These are phyloP conservation scores for Acanthoscelides obtectus DNA, from an alignment of 2,888 invertebrate genomes.

Conservation along the genomic window DNA sequence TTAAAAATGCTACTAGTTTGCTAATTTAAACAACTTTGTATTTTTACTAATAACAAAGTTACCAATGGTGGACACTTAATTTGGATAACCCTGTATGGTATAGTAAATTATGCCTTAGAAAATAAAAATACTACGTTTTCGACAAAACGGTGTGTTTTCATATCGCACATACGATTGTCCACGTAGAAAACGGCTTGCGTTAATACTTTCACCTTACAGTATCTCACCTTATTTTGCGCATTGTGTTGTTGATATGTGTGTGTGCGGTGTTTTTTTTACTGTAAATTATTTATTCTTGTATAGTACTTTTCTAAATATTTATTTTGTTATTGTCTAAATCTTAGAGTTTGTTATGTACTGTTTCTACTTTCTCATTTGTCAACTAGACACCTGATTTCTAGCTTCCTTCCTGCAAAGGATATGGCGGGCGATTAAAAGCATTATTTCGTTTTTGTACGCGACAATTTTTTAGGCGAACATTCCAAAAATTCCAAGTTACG, in stretches of 20 bases:
- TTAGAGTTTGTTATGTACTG: conserved; percentile 14
- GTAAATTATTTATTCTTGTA: conserved; percentile 23
- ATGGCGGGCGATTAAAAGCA: background rate
- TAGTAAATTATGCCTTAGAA: no score
- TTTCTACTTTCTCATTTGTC: conserved; percentile 19
- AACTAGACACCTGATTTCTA: conserved; percentile 6
- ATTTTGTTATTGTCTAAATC: conserved; percentile 19
- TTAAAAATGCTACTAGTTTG: no score
- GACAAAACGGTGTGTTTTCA: conserved; percentile 27
- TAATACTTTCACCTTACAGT: background rate
- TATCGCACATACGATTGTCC: conserved; percentile 12
- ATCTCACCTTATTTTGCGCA: conserved; percentile 18
- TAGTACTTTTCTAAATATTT: conserved; percentile 22
- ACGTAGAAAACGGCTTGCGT: conserved; percentile 1
- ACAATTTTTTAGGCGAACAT: no score
- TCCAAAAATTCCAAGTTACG: no score
- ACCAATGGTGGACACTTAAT: no score
- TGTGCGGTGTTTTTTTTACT: conserved; percentile 15
- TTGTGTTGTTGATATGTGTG: conserved; percentile 15
- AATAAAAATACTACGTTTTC: no score
- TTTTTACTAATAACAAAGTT: no score
- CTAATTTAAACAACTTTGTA: no score
- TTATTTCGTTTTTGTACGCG: background rate
- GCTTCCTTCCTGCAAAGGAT: background rate
- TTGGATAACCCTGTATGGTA: no score